Conservation (phyloP, 2,888 invertebrate species). For the Caenorhabditis sp. region DNA sequence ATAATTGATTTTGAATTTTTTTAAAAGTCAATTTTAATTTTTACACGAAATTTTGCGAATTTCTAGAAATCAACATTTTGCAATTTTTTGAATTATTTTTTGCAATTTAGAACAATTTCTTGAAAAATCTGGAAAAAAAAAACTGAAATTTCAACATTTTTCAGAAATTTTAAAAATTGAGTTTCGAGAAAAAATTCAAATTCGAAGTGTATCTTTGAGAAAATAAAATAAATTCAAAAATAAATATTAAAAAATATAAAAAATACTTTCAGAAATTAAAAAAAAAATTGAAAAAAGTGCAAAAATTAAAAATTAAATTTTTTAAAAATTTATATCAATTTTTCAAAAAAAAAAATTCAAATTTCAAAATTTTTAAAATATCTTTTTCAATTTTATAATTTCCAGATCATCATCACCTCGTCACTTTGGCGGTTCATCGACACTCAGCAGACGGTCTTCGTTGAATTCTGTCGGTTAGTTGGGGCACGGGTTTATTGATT, state of each 20-base stretch:
- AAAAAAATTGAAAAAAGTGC: slow-evolving; percentile 4
- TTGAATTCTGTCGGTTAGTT: slow-evolving; percentile 85
- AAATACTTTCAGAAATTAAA: too few species aligned
- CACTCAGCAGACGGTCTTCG: slow-evolving; percentile 87
- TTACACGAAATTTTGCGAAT: too few species aligned
- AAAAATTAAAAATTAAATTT: not conserved
- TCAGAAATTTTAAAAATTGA: too few species aligned
- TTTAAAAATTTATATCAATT: slow-evolving; percentile 9
- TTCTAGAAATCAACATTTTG: not conserved
- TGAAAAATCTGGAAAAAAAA: too few species aligned
- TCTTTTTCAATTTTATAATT: slow-evolving; percentile 10
- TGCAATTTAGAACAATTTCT: too few species aligned
- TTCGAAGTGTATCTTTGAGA: too few species aligned
- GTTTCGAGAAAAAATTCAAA: slow-evolving; percentile 1
- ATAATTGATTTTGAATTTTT: too few species aligned
- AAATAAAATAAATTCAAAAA: too few species aligned
- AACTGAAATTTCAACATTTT: too few species aligned
- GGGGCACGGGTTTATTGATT: not conserved
- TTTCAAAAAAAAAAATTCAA: slow-evolving; percentile 2
- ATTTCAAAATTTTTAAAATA: not conserved
- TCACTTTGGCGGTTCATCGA: slow-evolving; percentile 85
- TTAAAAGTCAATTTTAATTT: too few species aligned
- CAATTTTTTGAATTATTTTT: not conserved
- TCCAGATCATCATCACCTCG: slow-evolving; percentile 80
- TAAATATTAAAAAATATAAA: too few species aligned